phyloP scores from a whole-genome alignment of 2,797 vertebrate genomes.

The Nasua narica region DNA sequence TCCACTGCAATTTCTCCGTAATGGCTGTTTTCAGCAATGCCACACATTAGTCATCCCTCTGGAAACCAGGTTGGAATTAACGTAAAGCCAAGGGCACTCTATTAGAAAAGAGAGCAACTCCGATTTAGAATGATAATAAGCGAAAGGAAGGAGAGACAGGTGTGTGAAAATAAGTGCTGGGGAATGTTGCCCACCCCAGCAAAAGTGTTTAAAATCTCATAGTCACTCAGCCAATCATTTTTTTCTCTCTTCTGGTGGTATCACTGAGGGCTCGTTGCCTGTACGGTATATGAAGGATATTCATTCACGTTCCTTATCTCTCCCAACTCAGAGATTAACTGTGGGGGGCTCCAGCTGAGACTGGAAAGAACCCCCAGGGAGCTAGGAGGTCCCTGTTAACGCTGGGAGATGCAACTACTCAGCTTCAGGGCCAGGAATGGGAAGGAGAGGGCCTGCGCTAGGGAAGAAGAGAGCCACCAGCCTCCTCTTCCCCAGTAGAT shows the following conservation, averaged over 20 bases:
- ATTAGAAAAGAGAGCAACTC: background rate
- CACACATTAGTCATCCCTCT: background rate
- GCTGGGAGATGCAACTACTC: background rate
- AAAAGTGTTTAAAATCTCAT: background rate
- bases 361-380: background rate
- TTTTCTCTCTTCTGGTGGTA: background rate
- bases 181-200: background rate
- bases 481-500: background rate
- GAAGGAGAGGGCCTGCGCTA: background rate
- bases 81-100: background rate
- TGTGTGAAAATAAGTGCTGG: background rate
- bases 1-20: background rate
- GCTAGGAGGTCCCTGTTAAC: background rate
- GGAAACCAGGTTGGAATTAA: background rate
- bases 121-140: background rate
- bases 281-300: background rate
- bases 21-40: background rate
- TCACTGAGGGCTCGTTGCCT: background rate
- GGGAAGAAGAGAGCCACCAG: background rate
- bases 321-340: background rate
- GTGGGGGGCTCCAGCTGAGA: background rate
- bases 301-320: slow-evolving; percentile 27
- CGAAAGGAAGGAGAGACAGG: fast-evolving
- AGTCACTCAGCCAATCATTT: background rate
- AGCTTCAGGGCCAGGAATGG: background rate